These are phyloP conservation scores for Gadus chalcogrammus DNA, from an alignment of 2,113 vertebrate species.

Conservation along the genomic window DNA sequence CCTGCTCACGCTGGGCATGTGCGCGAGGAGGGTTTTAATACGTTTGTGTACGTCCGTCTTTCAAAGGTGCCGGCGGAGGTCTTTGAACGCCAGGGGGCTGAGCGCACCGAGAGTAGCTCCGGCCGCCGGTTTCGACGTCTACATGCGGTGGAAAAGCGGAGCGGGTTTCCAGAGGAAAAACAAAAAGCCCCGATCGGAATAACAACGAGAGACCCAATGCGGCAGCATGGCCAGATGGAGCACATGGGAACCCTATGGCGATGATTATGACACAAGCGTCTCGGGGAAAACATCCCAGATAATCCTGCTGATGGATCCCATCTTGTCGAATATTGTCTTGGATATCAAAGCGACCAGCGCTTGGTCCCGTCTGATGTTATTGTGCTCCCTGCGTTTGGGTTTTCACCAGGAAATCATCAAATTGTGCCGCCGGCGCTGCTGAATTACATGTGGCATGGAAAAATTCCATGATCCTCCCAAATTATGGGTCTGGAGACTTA, in stretches of 20 bases:
- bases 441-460: slow-evolving; percentile 32
- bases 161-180: slow-evolving; percentile 20
- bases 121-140: not conserved
- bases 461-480: slow-evolving; percentile 24
- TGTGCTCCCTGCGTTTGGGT: slow-evolving; percentile 18
- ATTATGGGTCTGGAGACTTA: slow-evolving; percentile 28
- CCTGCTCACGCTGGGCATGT: not conserved
- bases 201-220: slow-evolving; percentile 22
- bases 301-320: slow-evolving; percentile 19
- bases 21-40: not conserved
- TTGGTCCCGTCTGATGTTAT: slow-evolving; percentile 18
- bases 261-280: slow-evolving; percentile 41
- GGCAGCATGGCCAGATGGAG: slow-evolving; percentile 34
- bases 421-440: slow-evolving; percentile 17
- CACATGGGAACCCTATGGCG: slow-evolving; percentile 33
- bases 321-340: not conserved
- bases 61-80: not conserved
- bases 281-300: slow-evolving; percentile 21
- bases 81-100: slow-evolving; percentile 7
- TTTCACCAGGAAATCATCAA: slow-evolving; percentile 33
- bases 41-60: not conserved
- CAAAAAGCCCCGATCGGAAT: slow-evolving; percentile 11
- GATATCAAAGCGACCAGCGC: slow-evolving; percentile 11
- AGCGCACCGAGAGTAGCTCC: not conserved
- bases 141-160: not conserved